These are phyloP conservation scores for Sthenelais limicola DNA, from an alignment of 2,888 invertebrate genomes.

Conservation along the genomic window DNA sequence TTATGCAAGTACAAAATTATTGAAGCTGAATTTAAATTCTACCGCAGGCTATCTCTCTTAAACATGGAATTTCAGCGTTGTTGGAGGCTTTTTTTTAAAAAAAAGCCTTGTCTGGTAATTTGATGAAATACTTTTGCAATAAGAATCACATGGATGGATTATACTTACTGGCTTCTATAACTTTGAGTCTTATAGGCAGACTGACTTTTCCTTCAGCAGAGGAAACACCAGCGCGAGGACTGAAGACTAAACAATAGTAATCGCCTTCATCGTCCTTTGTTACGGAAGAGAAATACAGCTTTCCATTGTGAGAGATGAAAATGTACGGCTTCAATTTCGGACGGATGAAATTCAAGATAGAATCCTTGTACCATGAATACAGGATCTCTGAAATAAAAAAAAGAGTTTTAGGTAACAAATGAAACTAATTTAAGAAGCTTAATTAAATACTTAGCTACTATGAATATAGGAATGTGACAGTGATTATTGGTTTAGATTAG, in stretches of 20 bases:
- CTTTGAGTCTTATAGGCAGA: constrained; percentile 60
- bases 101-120: no score
- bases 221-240: constrained; percentile 54
- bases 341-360: constrained; percentile 92
- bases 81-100: no score
- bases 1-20: no score
- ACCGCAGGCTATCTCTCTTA: no score
- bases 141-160: no score
- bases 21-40: no score
- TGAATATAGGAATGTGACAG: no score
- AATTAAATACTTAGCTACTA: no score
- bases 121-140: no score
- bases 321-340: constrained; percentile 85
- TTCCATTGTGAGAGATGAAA: constrained; percentile 94
- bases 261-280: constrained; percentile 79
- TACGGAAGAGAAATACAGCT: constrained; percentile 93
- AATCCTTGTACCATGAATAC: constrained; percentile 92
- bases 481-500: no score
- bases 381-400: constrained; percentile 77
- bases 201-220: constrained; percentile 58
- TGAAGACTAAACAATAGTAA: constrained; percentile 58
- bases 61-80: no score
- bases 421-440: no score
- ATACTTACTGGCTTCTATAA: constrained; percentile 59
- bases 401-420: not conserved